These are phyloP conservation scores for Agapornis canus DNA, from an alignment of 2,797 vertebrate species.

Conservation along the genomic window DNA sequence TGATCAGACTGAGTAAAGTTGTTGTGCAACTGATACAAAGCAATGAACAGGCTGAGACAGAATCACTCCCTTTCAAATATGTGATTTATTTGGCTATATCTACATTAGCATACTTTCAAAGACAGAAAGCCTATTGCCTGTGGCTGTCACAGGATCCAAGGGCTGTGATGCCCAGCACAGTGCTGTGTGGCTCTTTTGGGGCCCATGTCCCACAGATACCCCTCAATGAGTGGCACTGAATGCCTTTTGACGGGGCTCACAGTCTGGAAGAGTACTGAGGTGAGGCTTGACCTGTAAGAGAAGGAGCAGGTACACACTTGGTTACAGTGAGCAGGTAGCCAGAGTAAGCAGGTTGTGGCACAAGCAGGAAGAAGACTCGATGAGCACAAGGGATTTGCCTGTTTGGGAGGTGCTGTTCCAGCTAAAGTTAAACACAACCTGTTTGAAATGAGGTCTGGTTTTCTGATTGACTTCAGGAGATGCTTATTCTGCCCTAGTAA, in stretches of 20 bases:
- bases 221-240: conserved; percentile 74
- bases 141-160: accelerated
- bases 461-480: neutral
- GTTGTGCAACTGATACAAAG: accelerated
- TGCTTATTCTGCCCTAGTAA: neutral
- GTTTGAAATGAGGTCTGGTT: neutral
- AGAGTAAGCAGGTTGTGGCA: neutral
- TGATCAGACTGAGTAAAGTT: neutral
- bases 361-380: neutral
- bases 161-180: neutral
- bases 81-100: conserved; percentile 19
- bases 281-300: conserved; percentile 77
- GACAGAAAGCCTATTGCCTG: neutral
- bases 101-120: neutral
- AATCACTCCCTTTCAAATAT: neutral
- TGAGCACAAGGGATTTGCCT: neutral
- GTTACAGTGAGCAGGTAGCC: neutral
- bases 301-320: neutral
- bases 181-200: conserved; percentile 67
- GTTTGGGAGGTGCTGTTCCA: neutral
- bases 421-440: neutral
- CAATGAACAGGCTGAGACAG: neutral
- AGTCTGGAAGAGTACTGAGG: conserved; percentile 85
- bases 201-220: conserved; percentile 45
- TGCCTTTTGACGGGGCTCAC: conserved; percentile 62